Conservation (phyloP, 1,140 invertebrate species). For the Ostrea edulis region DNA sequence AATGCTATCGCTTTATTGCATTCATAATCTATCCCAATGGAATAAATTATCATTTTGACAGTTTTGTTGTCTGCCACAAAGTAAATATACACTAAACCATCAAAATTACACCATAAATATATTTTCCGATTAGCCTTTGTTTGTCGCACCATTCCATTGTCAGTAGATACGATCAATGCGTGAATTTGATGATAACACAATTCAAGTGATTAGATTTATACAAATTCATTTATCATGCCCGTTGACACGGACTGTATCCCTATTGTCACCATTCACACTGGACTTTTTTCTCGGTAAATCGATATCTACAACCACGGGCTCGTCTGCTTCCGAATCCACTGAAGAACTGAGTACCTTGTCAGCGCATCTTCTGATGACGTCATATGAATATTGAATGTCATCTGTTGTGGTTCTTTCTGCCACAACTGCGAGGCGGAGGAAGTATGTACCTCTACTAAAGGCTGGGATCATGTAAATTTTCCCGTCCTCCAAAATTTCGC, state of each 20-base stretch:
- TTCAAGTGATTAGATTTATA: too few species aligned
- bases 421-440: conserved; percentile 65
- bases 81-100: too few species aligned
- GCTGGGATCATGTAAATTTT: conserved; percentile 66
- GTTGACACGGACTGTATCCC: neutral
- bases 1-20: too few species aligned
- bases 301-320: neutral
- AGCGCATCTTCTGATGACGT: conserved; percentile 54
- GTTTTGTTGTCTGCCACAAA: too few species aligned
- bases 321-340: neutral
- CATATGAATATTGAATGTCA: conserved; percentile 61
- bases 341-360: conserved; percentile 32
- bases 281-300: neutral
- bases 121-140: too few species aligned
- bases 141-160: too few species aligned
- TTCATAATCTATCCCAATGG: too few species aligned
- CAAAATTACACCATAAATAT: too few species aligned
- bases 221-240: neutral
- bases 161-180: too few species aligned
- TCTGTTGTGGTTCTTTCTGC: conserved; percentile 64
- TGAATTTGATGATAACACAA: too few species aligned
- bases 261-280: neutral
- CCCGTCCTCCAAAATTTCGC: conserved; percentile 60
- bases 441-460: conserved; percentile 59
- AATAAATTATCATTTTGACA: too few species aligned